These are phyloP conservation scores for Drosophila nigricruria DNA, from an alignment of 2,888 invertebrate species.

Conservation along the genomic window DNA sequence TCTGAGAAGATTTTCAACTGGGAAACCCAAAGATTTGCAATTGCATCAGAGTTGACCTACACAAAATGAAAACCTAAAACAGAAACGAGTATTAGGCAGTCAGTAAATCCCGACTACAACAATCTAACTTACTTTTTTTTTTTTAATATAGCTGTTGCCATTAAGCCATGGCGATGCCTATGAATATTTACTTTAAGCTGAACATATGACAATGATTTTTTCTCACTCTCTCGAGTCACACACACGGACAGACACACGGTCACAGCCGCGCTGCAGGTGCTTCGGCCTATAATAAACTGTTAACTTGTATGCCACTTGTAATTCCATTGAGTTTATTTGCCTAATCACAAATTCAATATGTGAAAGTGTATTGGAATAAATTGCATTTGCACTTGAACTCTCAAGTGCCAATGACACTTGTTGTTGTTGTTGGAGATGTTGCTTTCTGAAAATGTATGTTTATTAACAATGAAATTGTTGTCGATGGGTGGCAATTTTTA, in stretches of 20 bases:
- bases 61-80: no score
- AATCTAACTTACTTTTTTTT: slow-evolving; percentile 14
- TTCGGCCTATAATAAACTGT: slow-evolving; percentile 53
- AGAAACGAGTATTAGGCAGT: background rate
- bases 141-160: slow-evolving; percentile 23
- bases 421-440: slow-evolving; percentile 10
- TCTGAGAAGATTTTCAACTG: no score
- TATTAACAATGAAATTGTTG: slow-evolving; percentile 55
- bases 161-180: slow-evolving; percentile 63
- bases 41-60: no score
- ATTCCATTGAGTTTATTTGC: slow-evolving; percentile 76
- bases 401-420: slow-evolving; percentile 35
- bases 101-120: background rate
- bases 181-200: slow-evolving; percentile 76
- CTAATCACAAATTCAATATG: slow-evolving; percentile 82
- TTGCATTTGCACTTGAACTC: slow-evolving; percentile 61
- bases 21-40: no score
- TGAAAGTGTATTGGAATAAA: slow-evolving; percentile 78
- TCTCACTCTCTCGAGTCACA: slow-evolving; percentile 19
- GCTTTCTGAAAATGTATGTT: slow-evolving; percentile 38
- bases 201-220: slow-evolving; percentile 46
- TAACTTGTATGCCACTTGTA: slow-evolving; percentile 66
- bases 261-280: slow-evolving; percentile 7
- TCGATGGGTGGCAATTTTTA: slow-evolving; percentile 33
- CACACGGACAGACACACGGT: background rate